phyloP scores from a whole-genome alignment of 1,140 invertebrate species.

The Luehdorfia chinensis region DNA sequence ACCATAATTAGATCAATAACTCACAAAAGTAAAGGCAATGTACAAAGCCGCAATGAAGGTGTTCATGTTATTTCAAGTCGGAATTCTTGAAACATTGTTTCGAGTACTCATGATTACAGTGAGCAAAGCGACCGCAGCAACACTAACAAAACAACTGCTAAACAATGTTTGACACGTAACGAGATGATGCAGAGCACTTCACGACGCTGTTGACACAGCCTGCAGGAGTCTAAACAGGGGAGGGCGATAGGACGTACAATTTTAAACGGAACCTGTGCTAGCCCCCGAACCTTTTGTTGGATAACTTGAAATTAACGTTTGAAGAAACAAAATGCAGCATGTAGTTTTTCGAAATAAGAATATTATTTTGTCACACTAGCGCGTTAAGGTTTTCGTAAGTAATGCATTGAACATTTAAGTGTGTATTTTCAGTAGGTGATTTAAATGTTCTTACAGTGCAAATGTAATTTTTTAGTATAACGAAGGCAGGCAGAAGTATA shows the following conservation, averaged over 20 bases:
- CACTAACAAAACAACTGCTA: slow-evolving; percentile 52
- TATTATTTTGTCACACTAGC: neutral
- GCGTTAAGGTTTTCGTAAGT: neutral
- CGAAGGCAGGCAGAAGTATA: too few relatives aligned
- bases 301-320: slow-evolving; percentile 39
- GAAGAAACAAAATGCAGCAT: slow-evolving; percentile 1
- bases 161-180: slow-evolving; percentile 65
- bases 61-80: neutral
- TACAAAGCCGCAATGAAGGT: too few relatives aligned
- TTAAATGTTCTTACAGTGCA: too few relatives aligned
- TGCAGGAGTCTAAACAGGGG: slow-evolving; percentile 42
- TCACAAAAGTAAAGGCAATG: too few relatives aligned
- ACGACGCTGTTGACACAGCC: slow-evolving; percentile 50
- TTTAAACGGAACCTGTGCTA: slow-evolving; percentile 51
- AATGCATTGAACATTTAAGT: slow-evolving; percentile 2
- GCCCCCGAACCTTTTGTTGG: slow-evolving; percentile 30
- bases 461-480: too few relatives aligned
- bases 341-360: neutral
- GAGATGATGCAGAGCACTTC: slow-evolving; percentile 51
- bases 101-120: slow-evolving; percentile 6
- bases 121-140: slow-evolving; percentile 35
- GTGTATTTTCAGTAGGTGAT: slow-evolving; percentile 1
- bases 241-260: slow-evolving; percentile 53
- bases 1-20: too few relatives aligned
- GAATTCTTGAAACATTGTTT: slow-evolving; percentile 4